Conservation (phyloP, 2,113 vertebrate genomes). For the Ptyas mucosa region DNA sequence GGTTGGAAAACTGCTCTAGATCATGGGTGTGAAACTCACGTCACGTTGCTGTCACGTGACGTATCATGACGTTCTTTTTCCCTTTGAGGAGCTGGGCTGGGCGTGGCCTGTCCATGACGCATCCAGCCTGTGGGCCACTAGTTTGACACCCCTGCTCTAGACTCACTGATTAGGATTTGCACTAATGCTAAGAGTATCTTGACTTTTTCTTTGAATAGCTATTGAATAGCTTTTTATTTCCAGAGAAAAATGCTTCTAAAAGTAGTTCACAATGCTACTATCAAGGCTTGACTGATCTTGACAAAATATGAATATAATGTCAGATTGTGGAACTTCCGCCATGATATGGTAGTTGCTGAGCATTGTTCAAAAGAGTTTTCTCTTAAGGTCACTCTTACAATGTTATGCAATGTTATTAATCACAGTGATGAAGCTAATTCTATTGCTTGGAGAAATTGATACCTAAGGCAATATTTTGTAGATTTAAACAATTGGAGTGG, state of each 20-base stretch:
- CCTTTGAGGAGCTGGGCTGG: no score
- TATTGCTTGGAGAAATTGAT: not conserved
- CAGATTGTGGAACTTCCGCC: not conserved
- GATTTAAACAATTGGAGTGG: not conserved
- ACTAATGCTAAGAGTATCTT: not conserved
- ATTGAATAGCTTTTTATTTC: not conserved
- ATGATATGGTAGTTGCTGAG: not conserved
- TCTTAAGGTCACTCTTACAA: not conserved
- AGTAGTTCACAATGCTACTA: not conserved
- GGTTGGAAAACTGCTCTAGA: not conserved
- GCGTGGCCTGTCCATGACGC: no score
- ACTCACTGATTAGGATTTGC: not conserved
- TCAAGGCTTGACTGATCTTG: not conserved
- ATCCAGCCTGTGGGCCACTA: no score
- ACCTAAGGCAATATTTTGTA: not conserved
- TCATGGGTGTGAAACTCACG: no score
- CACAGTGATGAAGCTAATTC: constrained; percentile 7
- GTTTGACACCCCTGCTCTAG: not conserved
- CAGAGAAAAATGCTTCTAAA: not conserved
- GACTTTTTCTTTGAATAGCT: not conserved
- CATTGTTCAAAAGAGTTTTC: not conserved
- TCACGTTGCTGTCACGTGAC: no score
- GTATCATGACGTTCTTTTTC: no score
- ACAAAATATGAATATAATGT: not conserved
- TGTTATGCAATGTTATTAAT: not conserved